phyloP scores from a whole-genome alignment of 2,113 vertebrate species.

The Mobula birostris region DNA sequence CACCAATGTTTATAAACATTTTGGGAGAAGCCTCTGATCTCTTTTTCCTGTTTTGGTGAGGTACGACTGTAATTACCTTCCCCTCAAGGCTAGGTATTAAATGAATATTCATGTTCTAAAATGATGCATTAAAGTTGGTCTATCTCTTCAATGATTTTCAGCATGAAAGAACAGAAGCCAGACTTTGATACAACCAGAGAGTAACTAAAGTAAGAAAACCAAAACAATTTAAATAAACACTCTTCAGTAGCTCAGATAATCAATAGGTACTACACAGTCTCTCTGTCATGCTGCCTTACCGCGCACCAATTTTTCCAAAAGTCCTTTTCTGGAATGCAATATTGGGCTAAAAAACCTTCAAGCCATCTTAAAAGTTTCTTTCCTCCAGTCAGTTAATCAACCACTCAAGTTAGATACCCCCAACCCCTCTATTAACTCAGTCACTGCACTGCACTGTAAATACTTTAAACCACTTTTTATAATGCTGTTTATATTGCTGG shows the following conservation, averaged over 20 bases:
- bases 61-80: background rate
- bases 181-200: background rate
- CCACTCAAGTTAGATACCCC: too few relatives aligned
- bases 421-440: too few relatives aligned
- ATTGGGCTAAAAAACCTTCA: too few relatives aligned
- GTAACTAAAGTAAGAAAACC: background rate
- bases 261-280: background rate
- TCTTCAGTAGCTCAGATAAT: background rate
- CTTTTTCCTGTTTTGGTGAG: background rate
- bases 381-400: too few relatives aligned
- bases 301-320: too few relatives aligned
- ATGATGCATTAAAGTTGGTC: background rate
- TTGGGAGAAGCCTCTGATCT: background rate
- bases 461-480: too few relatives aligned
- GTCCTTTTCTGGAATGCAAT: too few relatives aligned
- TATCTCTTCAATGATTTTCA: background rate
- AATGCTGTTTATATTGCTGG: too few relatives aligned
- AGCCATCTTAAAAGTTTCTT: too few relatives aligned
- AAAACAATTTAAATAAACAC: background rate
- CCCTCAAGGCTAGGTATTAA: background rate
- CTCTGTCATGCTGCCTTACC: too few relatives aligned
- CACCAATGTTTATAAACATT: background rate
- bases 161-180: background rate
- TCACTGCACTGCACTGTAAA: too few relatives aligned
- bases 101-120: background rate